Evolutionary conservation across 2,888 invertebrate genomes (phyloP), one percentile per base, ranked within the genome.

Genomic region (Nipponacmea schrenckii): DNA sequence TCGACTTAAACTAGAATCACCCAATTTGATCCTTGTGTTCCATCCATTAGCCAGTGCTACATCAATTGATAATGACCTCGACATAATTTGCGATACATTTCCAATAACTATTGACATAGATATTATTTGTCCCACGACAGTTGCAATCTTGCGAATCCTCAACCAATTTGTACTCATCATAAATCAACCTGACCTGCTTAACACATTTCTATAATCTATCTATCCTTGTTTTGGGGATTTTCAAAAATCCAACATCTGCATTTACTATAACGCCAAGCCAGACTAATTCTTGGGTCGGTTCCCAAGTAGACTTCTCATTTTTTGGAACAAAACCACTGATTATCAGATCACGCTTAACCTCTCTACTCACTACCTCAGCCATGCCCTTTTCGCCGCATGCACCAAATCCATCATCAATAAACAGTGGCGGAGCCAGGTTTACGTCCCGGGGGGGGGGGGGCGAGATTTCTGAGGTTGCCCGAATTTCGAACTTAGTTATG

Each of bases 101-200:
- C 77, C 79, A 14, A 77, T 62, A 27, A 77, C 77, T 20, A 72
- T 64, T 15, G 70, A 68, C 73, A 77, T 77, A 62, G 74, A 79
- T 44, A 74, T 75, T 15, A 79, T 70, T 62, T 77, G 76, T 14
- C 76, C 76, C 12, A 76, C 75, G 12, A 79, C 31, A 68, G 74
- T 74, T 46, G 73, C 77, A 15, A 77, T 71, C 39, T 68, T 70
- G 27, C 70, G 27, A 20, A 73, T n/a, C 74, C 31, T 27, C 70
- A 1, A 74, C 72, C 3, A 24, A 10, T 44, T 50, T 46, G 12
- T 70, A 64, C 0, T 14, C 26, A 3, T 31, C 48, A 10, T 68
- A 24, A 50, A 10, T 24, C 1, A 44, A 8, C 15, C 31, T 10
- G 50, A 74, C 63, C 0, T 71, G 68, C 10, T 2, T 8, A 24